phyloP scores from a whole-genome alignment of 2,113 vertebrate species.

The Onychostoma macrolepis region DNA sequence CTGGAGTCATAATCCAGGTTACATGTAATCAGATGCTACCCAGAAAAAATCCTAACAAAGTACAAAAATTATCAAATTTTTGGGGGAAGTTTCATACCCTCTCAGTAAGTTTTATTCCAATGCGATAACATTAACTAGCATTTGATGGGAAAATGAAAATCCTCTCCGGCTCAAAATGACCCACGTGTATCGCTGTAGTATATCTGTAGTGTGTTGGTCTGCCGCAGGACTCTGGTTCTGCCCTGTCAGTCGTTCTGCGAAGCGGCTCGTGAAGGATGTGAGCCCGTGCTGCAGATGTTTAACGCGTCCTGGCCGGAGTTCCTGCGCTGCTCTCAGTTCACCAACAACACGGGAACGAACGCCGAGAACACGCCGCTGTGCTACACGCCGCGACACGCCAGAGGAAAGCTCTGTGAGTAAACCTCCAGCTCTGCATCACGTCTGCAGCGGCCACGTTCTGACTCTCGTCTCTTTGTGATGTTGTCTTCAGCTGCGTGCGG shows the following conservation, averaged over 20 bases:
- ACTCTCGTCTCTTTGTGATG: conserved; percentile 11
- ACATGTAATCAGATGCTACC: no score
- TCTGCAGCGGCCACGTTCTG: neutral
- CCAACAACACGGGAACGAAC: conserved; percentile 65
- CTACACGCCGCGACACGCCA: conserved; percentile 80
- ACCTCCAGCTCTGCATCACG: neutral
- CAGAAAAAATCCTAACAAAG: no score
- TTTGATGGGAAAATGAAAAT: no score
- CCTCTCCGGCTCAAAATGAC: no score
- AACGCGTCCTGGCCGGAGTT: conserved; percentile 94
- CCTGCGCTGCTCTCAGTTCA: conserved; percentile 92
- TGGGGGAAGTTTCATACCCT: no score
- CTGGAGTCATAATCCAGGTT: no score
- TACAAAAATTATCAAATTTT: no score
- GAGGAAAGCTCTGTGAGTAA: conserved; percentile 77
- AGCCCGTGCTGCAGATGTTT: conserved; percentile 89
- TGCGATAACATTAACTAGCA: no score
- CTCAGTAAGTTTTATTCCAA: no score
- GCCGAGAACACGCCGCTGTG: conserved; percentile 64
- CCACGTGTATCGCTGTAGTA: no score
- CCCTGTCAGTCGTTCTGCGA: conserved; percentile 93
- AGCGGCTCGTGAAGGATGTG: conserved; percentile 89
- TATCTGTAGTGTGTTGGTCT: neutral
- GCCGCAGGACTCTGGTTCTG: conserved; percentile 71
- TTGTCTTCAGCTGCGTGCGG: conserved; percentile 78